These are phyloP conservation scores for Acyrthosiphon pisum DNA, from an alignment of 1,140 invertebrate species.

Conservation along the genomic window DNA sequence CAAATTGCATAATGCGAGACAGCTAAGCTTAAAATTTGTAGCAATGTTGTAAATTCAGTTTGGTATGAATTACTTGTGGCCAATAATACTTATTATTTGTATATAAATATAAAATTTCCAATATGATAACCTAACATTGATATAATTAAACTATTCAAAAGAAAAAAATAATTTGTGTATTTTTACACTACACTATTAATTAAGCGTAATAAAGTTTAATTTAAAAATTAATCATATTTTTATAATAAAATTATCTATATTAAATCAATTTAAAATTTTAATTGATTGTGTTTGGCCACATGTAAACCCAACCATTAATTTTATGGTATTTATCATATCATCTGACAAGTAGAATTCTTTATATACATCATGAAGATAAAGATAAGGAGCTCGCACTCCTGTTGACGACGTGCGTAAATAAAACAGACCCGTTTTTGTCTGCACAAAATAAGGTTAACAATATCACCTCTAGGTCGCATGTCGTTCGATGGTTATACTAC, in stretches of 20 bases:
- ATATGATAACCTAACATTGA: background rate
- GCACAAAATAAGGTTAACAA: no score
- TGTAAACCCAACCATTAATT: conserved; percentile 29
- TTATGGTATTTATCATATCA: conserved; percentile 44
- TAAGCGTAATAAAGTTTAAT: no score
- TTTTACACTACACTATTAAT: background rate
- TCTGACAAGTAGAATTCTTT: background rate
- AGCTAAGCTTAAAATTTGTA: conserved; percentile 34
- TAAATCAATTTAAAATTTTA: background rate
- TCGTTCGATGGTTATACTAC: no score
- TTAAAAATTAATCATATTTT: background rate
- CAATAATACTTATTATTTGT: background rate
- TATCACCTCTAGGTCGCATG: no score
- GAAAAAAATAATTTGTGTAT: background rate
- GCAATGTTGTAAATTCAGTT: conserved; percentile 48
- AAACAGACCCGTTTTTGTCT: no score
- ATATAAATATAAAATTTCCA: background rate
- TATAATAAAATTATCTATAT: background rate
- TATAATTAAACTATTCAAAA: background rate
- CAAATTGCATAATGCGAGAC: background rate
- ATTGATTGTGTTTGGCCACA: conserved; percentile 35
- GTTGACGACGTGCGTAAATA: no score
- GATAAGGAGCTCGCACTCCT: no score
- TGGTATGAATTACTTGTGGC: conserved; percentile 40
- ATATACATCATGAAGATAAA: no score